Evolutionary conservation across 2,113 vertebrate genomes (phyloP).

Genomic region (Collichthys lucidus): DNA sequence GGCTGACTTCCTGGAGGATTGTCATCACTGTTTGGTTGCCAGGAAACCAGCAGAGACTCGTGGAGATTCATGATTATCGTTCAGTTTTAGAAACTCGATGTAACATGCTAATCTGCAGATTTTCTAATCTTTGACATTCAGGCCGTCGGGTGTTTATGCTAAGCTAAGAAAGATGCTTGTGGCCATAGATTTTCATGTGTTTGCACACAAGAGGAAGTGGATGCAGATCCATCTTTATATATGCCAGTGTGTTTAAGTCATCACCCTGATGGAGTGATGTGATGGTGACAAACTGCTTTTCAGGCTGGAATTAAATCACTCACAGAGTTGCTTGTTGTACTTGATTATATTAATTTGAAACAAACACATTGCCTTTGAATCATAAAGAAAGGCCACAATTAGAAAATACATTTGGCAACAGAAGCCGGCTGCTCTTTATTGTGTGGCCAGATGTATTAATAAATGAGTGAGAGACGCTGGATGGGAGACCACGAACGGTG

Average conservation of each 20-base stretch:
- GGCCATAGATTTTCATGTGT: too few relatives aligned
- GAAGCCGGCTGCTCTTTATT: neutral
- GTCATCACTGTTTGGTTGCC: neutral
- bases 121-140: neutral
- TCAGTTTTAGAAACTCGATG: neutral
- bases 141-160: neutral
- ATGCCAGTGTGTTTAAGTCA: neutral
- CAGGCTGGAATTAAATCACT: neutral
- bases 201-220: too few relatives aligned
- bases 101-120: neutral
- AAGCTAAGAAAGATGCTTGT: too few relatives aligned
- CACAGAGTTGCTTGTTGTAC: neutral
- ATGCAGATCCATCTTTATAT: too few relatives aligned
- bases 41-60: neutral
- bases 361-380: neutral
- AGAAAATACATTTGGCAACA: slow-evolving; percentile 7
- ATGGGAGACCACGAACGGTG: neutral
- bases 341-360: slow-evolving; percentile 16
- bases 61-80: neutral
- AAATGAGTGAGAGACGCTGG: slow-evolving; percentile 3
- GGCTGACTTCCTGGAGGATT: neutral
- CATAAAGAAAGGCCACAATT: slow-evolving; percentile 7
- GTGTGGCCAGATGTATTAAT: neutral
- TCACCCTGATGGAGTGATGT: neutral
- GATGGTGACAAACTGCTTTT: neutral